Conservation (phyloP, 2,797 vertebrate genomes). For the Protonibea diacanthus region DNA sequence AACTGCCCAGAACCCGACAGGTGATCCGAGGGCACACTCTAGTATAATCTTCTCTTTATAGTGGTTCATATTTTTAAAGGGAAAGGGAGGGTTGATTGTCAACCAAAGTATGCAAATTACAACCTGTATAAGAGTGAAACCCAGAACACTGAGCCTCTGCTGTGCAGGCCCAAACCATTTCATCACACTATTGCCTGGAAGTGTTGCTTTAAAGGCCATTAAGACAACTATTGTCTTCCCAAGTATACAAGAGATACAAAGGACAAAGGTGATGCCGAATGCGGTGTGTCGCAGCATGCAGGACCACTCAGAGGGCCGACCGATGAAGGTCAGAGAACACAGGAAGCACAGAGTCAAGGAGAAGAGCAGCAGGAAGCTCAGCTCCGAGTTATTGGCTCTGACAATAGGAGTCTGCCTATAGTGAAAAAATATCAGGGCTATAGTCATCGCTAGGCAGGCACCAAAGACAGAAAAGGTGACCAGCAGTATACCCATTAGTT, state of each 20-base stretch:
- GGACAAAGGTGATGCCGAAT: slow-evolving; percentile 85
- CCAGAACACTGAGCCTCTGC: slow-evolving; percentile 82
- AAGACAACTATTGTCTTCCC: slow-evolving; percentile 85
- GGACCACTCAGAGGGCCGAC: slow-evolving; percentile 84
- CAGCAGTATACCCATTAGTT: slow-evolving; percentile 85
- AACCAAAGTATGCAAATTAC: slow-evolving; percentile 83
- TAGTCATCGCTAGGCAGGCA: slow-evolving; percentile 77
- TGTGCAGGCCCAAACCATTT: slow-evolving; percentile 85
- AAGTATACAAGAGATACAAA: slow-evolving; percentile 84
- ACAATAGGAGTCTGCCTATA: slow-evolving; percentile 83
- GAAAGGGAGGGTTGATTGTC: slow-evolving; percentile 79
- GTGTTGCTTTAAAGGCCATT: slow-evolving; percentile 84
- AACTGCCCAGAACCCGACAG: slow-evolving; percentile 82
- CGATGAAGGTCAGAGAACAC: slow-evolving; percentile 86
- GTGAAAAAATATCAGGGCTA: slow-evolving; percentile 83
- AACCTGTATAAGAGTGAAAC: slow-evolving; percentile 81
- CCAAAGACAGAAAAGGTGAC: slow-evolving; percentile 82
- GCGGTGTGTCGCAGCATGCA: slow-evolving; percentile 87
- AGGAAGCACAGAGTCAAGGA: slow-evolving; percentile 85
- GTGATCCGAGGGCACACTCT: slow-evolving; percentile 82
- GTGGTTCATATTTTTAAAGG: slow-evolving; percentile 75
- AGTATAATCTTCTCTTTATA: slow-evolving; percentile 82
- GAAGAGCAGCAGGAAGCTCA: slow-evolving; percentile 87
- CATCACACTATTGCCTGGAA: slow-evolving; percentile 80
- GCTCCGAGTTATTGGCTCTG: slow-evolving; percentile 85